A percentile compares a stretch with the other conserved stretches of the same genome.
phyloP scores from a whole-genome alignment of 1,140 invertebrate species.

The Trissolcus basalis region DNA sequence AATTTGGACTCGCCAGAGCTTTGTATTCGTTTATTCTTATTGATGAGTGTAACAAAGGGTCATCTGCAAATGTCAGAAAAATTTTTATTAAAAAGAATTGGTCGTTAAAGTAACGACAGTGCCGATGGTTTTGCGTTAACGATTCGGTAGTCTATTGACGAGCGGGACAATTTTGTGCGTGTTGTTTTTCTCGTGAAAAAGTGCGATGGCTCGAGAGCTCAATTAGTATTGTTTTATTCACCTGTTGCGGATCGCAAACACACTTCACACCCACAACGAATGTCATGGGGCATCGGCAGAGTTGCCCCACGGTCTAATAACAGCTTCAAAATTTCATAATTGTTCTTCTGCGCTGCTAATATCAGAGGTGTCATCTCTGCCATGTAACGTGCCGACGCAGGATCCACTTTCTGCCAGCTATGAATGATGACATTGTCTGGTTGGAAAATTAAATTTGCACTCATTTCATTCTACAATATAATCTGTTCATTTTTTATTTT shows the following conservation, averaged over 20 bases:
- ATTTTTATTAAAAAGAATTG: no score
- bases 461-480: no score
- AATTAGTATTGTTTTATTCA: slow-evolving; percentile 64
- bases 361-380: slow-evolving; percentile 95
- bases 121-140: no score
- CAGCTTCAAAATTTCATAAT: slow-evolving; percentile 96
- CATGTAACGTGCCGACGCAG: slow-evolving; percentile 88
- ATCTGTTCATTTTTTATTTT: no score
- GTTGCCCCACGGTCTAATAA: slow-evolving; percentile 91
- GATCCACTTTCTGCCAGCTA: slow-evolving; percentile 91
- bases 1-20: slow-evolving; percentile 92
- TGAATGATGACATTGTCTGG: slow-evolving; percentile 69
- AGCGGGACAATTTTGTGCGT: no score
- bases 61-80: slow-evolving; percentile 61
- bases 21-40: slow-evolving; percentile 94
- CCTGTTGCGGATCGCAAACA: slow-evolving; percentile 84
- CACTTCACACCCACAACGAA: slow-evolving; percentile 88
- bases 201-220: neutral
- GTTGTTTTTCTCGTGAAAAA: neutral
- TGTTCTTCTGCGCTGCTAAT: slow-evolving; percentile 93
- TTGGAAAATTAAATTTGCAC: slow-evolving; percentile 7
- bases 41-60: slow-evolving; percentile 89
- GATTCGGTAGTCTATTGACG: no score
- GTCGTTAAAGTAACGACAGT: no score
- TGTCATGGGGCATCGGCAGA: slow-evolving; percentile 90